Conservation (phyloP, 2,113 vertebrate genomes). For the Stegastes partitus region DNA sequence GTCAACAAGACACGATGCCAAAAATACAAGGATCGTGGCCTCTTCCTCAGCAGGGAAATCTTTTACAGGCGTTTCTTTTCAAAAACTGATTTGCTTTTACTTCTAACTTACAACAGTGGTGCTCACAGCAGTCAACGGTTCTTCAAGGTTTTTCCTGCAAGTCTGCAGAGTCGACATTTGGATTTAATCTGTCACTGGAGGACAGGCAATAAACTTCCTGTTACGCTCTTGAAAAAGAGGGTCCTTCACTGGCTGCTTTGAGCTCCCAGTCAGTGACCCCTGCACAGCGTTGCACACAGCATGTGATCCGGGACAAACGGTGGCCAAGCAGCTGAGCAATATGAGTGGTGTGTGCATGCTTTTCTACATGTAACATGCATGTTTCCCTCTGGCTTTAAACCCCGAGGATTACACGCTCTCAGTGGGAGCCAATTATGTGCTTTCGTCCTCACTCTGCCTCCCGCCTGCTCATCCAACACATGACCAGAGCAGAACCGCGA, state of each 20-base stretch:
- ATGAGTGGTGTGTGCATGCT: background rate
- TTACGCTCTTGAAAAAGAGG: background rate
- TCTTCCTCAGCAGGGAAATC: no score
- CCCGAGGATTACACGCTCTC: slow-evolving; percentile 71
- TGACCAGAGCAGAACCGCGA: slow-evolving; percentile 1
- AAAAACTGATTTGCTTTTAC: no score
- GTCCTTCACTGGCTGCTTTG: slow-evolving; percentile 4
- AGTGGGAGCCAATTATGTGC: slow-evolving; percentile 78
- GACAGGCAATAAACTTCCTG: slow-evolving; percentile 42
- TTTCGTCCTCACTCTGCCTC: slow-evolving; percentile 50
- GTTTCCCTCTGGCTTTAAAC: slow-evolving; percentile 30
- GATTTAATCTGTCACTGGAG: background rate
- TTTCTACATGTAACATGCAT: background rate
- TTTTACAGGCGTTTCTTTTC: no score
- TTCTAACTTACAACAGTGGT: no score
- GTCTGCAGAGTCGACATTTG: background rate
- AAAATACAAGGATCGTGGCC: background rate
- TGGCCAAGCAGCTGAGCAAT: background rate
- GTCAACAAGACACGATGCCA: background rate
- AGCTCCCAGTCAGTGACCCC: background rate
- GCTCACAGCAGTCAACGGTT: background rate
- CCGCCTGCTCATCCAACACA: slow-evolving; percentile 38
- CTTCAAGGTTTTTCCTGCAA: background rate
- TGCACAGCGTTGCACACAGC: background rate
- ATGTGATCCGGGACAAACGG: background rate